phyloP scores from a whole-genome alignment of 2,888 invertebrate genomes.

The Anthophora plumipes region DNA sequence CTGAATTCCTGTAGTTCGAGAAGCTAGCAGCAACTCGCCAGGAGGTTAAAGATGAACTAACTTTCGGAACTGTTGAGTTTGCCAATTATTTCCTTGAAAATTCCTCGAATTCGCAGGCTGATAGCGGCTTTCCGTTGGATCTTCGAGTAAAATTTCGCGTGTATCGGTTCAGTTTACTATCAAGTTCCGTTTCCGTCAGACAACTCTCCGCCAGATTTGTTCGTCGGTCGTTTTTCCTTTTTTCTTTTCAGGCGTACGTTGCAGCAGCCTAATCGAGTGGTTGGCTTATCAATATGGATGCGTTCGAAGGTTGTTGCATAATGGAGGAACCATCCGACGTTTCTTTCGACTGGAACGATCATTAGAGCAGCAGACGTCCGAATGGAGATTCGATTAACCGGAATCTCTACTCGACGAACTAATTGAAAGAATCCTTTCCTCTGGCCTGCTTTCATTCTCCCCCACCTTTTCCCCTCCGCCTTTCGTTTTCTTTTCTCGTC shows the following conservation, averaged over 20 bases:
- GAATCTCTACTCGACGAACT: conserved; percentile 69
- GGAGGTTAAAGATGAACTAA: conserved; percentile 19
- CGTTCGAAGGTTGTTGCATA: conserved; percentile 76
- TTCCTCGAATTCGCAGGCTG: conserved; percentile 9
- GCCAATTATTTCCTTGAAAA: conserved; percentile 37
- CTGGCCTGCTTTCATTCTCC: conserved; percentile 19
- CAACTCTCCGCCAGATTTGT: too few relatives aligned
- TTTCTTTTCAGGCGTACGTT: conserved; percentile 36
- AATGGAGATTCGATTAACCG: conserved; percentile 68
- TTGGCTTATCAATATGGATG: conserved; percentile 78
- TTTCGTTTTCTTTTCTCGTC: background rate
- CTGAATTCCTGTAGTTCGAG: background rate
- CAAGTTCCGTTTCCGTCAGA: background rate
- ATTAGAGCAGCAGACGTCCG: conserved; percentile 68
- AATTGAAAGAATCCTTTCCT: conserved; percentile 73
- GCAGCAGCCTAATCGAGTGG: conserved; percentile 46
- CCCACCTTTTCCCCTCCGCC: background rate
- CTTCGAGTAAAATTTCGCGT: background rate
- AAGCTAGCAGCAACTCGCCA: background rate
- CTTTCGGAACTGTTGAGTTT: background rate
- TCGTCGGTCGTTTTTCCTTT: conserved; percentile 48
- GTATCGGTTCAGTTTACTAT: conserved; percentile 2
- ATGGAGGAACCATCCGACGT: conserved; percentile 68
- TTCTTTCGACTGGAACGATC: conserved; percentile 65
- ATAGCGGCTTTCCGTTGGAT: background rate